Base-by-base conservation (phyloP, 2,888 invertebrate genomes). In the Habroteleia sp. region DNA sequence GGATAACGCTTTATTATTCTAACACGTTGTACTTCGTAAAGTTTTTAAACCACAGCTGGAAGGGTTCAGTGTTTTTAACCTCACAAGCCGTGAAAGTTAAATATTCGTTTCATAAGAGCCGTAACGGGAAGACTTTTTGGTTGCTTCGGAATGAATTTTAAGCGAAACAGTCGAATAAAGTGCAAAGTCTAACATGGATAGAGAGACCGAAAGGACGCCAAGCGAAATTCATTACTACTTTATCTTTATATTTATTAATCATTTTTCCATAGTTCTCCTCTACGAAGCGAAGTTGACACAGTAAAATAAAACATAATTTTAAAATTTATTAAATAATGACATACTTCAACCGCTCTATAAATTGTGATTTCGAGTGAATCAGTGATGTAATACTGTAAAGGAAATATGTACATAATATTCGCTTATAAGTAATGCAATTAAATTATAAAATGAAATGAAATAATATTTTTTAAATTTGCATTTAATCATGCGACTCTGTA, bases 51-150 rank as follows among this genome's bases (percentile, higher is more conserved):
- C 84, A 81, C 80, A 79, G 81, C 79, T 68, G 77, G 79, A 74
- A 74, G 79, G 79, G 86, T 84, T 85, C 84, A 84, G 81, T 81
- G 81, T 83, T 84, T 85, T 85, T 84, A 86, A 85, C 84, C 85
- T 81, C 79, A n/a, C n/a, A 78, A 80, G 79, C 82, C 80, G 82
- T 78, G 80, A 82, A 83, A 84, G 80, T 83, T 83, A 82, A 83
- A 84, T 83, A 84, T 84, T 82, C 83, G 80, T 79, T 81, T 81
- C 81, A 80, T 81, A 77, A 81, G 82, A 80, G 81, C 79, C 79
- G 78, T 82, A 82, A 83, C 80, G 79, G 79, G 81, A 76, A 73
- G 78, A 79, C 63, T 79, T 81, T 80, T 77, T 60, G 71, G 77
- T 74, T 74, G 58, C 66, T 66, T 63, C 50, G 42, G 37, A 58